A percentile compares a stretch with the other conserved stretches of the same genome.
Evolutionary conservation across 2,888 invertebrate species (phyloP).

Genomic region (Calliphora vomitoria): DNA sequence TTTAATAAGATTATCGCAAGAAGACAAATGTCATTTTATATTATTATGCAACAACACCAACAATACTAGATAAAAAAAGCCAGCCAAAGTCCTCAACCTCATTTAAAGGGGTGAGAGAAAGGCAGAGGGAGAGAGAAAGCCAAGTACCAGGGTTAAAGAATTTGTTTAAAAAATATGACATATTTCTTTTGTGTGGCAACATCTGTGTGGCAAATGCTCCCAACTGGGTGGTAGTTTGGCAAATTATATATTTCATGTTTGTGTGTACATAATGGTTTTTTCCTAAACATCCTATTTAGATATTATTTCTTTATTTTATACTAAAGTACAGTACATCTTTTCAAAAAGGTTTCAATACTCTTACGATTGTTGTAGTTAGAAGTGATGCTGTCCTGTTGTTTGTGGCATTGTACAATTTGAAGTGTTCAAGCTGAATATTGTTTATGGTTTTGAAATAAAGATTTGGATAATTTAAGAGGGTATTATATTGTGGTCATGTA

Average conservation of each 20-base stretch:
- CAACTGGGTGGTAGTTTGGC: constrained; percentile 27
- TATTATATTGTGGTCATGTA: constrained; percentile 48
- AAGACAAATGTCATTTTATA: constrained; percentile 83
- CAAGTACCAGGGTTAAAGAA: not conserved
- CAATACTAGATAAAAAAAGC: constrained; percentile 32
- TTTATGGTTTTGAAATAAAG: constrained; percentile 56
- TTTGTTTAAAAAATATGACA: not conserved
- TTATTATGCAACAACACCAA: constrained; percentile 75
- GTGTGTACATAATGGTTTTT: not conserved
- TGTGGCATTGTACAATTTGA: constrained; percentile 1
- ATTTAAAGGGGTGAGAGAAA: not conserved
- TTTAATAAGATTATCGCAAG: constrained; percentile 83
- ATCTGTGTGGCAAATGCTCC: constrained; percentile 36
- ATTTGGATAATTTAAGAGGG: constrained; percentile 63
- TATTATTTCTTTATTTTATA: constrained; percentile 5
- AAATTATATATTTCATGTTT: constrained; percentile 24
- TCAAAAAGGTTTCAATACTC: constrained; percentile 22
- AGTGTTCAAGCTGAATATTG: constrained; percentile 69
- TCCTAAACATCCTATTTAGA: constrained; percentile 37
- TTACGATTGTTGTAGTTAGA: constrained; percentile 1
- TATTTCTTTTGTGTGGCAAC: not conserved
- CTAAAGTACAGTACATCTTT: constrained; percentile 38
- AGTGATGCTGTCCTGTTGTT: constrained; percentile 42
- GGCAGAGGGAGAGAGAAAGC: not conserved
- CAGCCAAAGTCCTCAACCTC: not conserved